Conservation (phyloP, 2,113 vertebrate genomes). For the Poecilia latipinna region DNA sequence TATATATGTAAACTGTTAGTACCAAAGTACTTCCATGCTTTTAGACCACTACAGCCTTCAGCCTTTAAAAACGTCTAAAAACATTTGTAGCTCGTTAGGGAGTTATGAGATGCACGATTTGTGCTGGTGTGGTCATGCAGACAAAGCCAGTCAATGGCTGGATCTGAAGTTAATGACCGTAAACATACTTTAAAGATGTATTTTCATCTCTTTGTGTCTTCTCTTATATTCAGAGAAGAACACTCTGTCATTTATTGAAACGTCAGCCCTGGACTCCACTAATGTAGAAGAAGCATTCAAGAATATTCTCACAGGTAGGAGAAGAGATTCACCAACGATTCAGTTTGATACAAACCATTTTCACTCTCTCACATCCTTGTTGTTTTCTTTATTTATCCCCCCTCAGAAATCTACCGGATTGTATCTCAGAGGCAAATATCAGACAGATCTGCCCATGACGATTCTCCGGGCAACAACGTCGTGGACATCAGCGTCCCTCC, state of each 20-base stretch:
- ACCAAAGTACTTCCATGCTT: neutral
- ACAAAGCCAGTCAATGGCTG: too few species aligned
- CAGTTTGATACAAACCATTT: neutral
- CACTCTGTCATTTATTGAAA: slow-evolving; percentile 98
- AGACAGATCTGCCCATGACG: slow-evolving; percentile 89
- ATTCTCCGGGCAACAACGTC: slow-evolving; percentile 97
- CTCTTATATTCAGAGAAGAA: slow-evolving; percentile 88
- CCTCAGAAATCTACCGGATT: slow-evolving; percentile 94
- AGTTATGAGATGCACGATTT: neutral
- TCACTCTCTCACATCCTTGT: neutral
- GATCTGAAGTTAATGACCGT: too few species aligned
- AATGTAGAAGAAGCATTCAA: slow-evolving; percentile 98
- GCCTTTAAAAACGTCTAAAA: neutral
- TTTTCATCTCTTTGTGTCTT: neutral
- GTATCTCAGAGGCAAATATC: slow-evolving; percentile 98
- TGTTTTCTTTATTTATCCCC: neutral
- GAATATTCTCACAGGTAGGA: slow-evolving; percentile 93
- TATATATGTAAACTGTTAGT: too few species aligned
- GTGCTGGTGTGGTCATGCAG: neutral
- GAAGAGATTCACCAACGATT: neutral
- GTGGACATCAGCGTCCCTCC: slow-evolving; percentile 97
- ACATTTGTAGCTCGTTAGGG: too few species aligned
- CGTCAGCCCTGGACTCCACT: slow-evolving; percentile 96
- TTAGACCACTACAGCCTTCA: neutral
- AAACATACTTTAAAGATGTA: neutral